Conservation (phyloP, 2,888 invertebrate genomes). For the Tridacna crocea region DNA sequence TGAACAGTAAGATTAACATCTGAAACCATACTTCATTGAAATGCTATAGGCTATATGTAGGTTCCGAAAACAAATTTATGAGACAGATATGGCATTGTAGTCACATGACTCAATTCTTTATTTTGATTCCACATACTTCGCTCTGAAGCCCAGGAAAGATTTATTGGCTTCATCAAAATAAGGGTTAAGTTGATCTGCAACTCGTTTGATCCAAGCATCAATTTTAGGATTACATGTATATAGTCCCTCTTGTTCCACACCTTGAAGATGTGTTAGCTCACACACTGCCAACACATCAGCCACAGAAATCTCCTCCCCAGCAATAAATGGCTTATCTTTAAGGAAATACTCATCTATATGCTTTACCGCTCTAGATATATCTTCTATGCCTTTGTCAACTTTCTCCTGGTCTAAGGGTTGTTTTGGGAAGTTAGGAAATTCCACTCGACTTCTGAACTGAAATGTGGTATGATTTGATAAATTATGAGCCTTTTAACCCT, state of each 20-base stretch:
- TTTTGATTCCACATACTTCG: conserved; percentile 2
- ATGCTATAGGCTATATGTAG: too few relatives aligned
- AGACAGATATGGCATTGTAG: too few relatives aligned
- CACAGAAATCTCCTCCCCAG: conserved; percentile 73
- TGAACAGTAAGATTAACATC: too few relatives aligned
- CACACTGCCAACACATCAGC: conserved; percentile 79
- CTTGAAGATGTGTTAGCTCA: conserved; percentile 78
- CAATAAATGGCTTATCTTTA: conserved; percentile 69
- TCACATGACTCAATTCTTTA: background rate
- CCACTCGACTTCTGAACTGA: conserved; percentile 48
- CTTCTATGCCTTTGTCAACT: conserved; percentile 25
- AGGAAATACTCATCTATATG: conserved; percentile 75
- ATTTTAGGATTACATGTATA: conserved; percentile 69
- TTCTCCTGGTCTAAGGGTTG: conserved; percentile 40
- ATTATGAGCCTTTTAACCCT: too few relatives aligned
- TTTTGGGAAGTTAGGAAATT: conserved; percentile 38
- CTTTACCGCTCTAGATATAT: conserved; percentile 15
- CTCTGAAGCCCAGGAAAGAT: conserved; percentile 1
- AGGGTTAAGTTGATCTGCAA: conserved; percentile 70
- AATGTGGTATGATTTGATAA: background rate
- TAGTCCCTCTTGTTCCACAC: conserved; percentile 67
- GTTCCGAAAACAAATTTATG: too few relatives aligned
- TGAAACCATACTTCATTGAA: too few relatives aligned
- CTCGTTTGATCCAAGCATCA: conserved; percentile 75
- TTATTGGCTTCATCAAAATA: conserved; percentile 71